A percentile compares a stretch with the other conserved stretches of the same genome.
phyloP scores from a whole-genome alignment of 2,113 vertebrate genomes.

The Ceratotherium simum region DNA sequence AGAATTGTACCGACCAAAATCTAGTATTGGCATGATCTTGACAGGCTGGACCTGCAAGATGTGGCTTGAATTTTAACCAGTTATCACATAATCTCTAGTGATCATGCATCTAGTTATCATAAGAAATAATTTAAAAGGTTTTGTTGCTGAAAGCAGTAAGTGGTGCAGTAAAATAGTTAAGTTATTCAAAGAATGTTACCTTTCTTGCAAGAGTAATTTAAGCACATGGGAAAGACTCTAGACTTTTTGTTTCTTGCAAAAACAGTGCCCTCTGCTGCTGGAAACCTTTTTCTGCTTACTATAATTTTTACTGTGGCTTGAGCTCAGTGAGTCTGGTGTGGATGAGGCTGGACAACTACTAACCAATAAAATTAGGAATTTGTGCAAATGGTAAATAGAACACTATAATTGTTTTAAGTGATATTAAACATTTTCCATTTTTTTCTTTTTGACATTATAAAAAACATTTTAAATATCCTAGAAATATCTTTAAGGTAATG shows the following conservation, averaged over 20 bases:
- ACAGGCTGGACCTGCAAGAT: slow-evolving; percentile 92
- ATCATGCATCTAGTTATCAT: slow-evolving; percentile 85
- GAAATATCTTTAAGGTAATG: slow-evolving; percentile 75
- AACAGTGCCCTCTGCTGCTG: slow-evolving; percentile 81
- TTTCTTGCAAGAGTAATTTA: slow-evolving; percentile 85
- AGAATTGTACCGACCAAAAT: slow-evolving; percentile 86
- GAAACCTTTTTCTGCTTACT: slow-evolving; percentile 80
- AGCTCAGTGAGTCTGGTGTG: slow-evolving; percentile 73
- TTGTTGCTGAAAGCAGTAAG: slow-evolving; percentile 85
- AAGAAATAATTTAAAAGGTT: slow-evolving; percentile 85
- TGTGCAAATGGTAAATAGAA: slow-evolving; percentile 72
- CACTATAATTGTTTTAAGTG: slow-evolving; percentile 79
- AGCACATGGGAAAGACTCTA: slow-evolving; percentile 79
- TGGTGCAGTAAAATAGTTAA: slow-evolving; percentile 85
- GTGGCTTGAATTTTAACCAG: slow-evolving; percentile 86
- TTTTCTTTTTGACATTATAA: slow-evolving; percentile 68
- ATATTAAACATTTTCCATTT: slow-evolving; percentile 38
- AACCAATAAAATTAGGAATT: slow-evolving; percentile 78
- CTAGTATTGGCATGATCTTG: slow-evolving; percentile 88
- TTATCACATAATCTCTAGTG: slow-evolving; percentile 86
- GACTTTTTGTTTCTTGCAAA: slow-evolving; percentile 76
- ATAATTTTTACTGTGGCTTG: slow-evolving; percentile 80
- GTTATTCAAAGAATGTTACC: slow-evolving; percentile 85
- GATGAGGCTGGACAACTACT: slow-evolving; percentile 79
- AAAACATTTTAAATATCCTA: slow-evolving; percentile 77